phyloP scores from a whole-genome alignment of 2,888 invertebrate species.

The Petrolisthes manimaculis region DNA sequence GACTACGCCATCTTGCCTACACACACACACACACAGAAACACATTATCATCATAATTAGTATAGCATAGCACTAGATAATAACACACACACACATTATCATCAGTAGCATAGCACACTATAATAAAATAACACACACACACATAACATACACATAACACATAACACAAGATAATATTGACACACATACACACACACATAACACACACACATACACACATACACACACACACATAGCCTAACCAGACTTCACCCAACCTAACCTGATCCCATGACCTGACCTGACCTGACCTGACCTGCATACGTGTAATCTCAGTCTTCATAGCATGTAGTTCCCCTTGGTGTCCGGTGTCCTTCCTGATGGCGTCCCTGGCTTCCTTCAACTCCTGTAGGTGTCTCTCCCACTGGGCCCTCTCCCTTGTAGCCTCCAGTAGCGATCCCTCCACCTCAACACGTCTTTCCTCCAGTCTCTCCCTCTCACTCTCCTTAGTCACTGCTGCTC shows the following conservation, averaged over 20 bases:
- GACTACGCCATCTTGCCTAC: constrained; percentile 54
- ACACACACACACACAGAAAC: too few species aligned
- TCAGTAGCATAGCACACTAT: too few species aligned
- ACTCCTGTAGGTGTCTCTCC: constrained; percentile 46
- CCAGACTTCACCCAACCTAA: neutral
- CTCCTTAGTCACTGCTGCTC: constrained; percentile 27
- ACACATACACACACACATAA: too few species aligned
- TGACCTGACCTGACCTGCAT: constrained; percentile 49
- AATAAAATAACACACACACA: too few species aligned
- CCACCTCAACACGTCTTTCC: constrained; percentile 26
- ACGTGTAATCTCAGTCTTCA: constrained; percentile 62
- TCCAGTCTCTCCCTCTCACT: constrained; percentile 16
- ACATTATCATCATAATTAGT: neutral
- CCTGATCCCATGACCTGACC: too few species aligned
- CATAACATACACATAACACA: too few species aligned
- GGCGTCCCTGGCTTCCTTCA: constrained; percentile 44
- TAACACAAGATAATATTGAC: too few species aligned
- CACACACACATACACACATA: neutral
- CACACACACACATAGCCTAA: neutral
- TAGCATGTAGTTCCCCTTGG: constrained; percentile 57
- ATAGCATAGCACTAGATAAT: too few species aligned
- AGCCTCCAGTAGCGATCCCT: constrained; percentile 44
- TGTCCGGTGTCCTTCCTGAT: constrained; percentile 52
- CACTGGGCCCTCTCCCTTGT: constrained; percentile 42
- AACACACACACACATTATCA: constrained; percentile 50